A percentile compares a stretch with the other conserved stretches of the same genome.
Evolutionary conservation across 2,888 invertebrate genomes (phyloP).

Genomic region (Neoascia interrupta): DNA sequence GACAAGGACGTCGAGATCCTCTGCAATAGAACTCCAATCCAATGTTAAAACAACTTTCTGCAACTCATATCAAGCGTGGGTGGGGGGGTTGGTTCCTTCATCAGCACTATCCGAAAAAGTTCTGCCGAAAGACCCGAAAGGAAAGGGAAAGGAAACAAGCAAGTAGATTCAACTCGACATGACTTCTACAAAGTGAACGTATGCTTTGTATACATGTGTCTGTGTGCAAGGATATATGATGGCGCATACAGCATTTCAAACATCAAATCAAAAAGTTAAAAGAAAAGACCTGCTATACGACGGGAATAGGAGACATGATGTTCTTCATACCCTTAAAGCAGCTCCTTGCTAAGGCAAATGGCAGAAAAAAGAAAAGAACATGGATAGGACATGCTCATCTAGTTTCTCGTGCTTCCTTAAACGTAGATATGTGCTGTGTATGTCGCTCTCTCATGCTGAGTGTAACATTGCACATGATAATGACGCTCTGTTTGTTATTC

Average conservation of each 20-base stretch:
- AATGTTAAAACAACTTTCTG: constrained; percentile 57
- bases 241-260: constrained; percentile 50
- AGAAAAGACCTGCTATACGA: constrained; percentile 41
- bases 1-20: constrained; percentile 23
- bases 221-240: too few relatives aligned
- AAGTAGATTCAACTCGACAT: constrained; percentile 38
- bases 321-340: neutral
- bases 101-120: constrained; percentile 26
- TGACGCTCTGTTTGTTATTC: constrained; percentile 54
- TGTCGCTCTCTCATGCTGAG: constrained; percentile 4
- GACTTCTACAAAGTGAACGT: constrained; percentile 31
- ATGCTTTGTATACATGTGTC: neutral
- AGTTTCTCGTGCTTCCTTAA: constrained; percentile 4
- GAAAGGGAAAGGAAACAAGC: neutral
- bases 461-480: constrained; percentile 58
- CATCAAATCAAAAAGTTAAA: constrained; percentile 63
- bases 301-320: constrained; percentile 26
- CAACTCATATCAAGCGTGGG: too few relatives aligned
- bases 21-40: constrained; percentile 54
- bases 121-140: neutral
- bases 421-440: neutral
- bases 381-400: constrained; percentile 43
- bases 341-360: constrained; percentile 3
- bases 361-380: too few relatives aligned
- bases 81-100: constrained; percentile 32